A percentile compares a stretch with the other conserved stretches of the same genome.
Conservation (phyloP, 2,113 vertebrate genomes). For the Phasianus colchicus region DNA sequence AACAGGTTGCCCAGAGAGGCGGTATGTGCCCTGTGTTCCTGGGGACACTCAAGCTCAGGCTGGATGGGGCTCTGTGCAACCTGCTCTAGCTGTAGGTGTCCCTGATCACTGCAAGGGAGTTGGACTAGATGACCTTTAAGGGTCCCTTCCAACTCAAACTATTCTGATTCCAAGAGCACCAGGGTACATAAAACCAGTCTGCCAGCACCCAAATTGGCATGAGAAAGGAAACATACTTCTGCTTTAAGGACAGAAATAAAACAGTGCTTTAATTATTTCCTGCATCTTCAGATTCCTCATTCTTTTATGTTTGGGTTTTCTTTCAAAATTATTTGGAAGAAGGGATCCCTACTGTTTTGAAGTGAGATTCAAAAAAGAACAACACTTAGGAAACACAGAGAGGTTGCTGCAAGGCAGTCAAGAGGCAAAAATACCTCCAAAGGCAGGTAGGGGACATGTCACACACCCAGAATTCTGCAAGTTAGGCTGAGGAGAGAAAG, state of each 20-base stretch:
- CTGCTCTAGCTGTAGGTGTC: no score
- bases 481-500: background rate
- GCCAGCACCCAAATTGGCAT: background rate
- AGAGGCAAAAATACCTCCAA: background rate
- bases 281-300: background rate
- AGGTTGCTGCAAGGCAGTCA: background rate
- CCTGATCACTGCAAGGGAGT: no score
- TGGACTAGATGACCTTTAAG: no score
- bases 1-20: no score
- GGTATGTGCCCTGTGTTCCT: no score
- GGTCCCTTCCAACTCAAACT: no score
- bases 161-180: background rate
- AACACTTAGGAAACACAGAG: background rate
- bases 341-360: background rate
- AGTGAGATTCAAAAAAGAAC: background rate
- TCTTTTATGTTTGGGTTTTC: background rate
- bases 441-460: fast-evolving
- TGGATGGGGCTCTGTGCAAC: no score
- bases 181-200: background rate
- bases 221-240: background rate
- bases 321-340: background rate
- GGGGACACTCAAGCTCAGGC: no score
- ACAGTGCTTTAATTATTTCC: background rate
- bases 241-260: background rate
- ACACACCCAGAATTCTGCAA: background rate